Evolutionary conservation across 2,888 invertebrate genomes (phyloP), one percentile per base, ranked within the genome.

Genomic region (Pseudolycoriella hygida): DNA sequence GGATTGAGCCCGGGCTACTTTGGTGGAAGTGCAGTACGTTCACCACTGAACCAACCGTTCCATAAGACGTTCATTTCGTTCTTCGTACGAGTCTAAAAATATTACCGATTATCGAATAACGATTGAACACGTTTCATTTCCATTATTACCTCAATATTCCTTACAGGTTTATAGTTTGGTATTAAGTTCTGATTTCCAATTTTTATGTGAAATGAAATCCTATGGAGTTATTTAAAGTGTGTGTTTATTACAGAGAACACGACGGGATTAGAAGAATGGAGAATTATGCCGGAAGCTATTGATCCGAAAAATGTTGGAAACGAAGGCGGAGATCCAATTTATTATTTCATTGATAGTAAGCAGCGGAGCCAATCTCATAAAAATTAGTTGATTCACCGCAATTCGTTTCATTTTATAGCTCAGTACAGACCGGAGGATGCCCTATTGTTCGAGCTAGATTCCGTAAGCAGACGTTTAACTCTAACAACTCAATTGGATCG

Each of bases 281-380:
- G 61, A 38, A 48, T 53, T 11, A 55, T 72, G 39, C 64, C 61
- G 0, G 50, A 39, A 1, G 72, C 71, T 0, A 51, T 51, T 15
- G 72, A 72, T 52, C 65, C 64, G 1, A 71, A 71, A 55, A 71
- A 72, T 54, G 56, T 62, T 49, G 59, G 58, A 47, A 48, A 49
- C 30, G 52, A 50, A 1, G 57, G 60, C 6, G 64, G 69, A 66
- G 67, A 45, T 56, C 60, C 47, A 50, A 62, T 70, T 34, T 71
- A 59, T 53, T 72, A 72, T 54, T 64, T 57, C 38, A 69, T 72
- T 42, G 51, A 67, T 48, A 65, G 72, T 72, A 54, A 61, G 52
- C 40, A n/a, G n/a, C n/a, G n/a, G n/a, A n/a, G n/a, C 17, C n/a
- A 37, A 18, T 5, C 14, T 12, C 17, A 38, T 20, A 39, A 12